phyloP scores from a whole-genome alignment of 2,888 invertebrate species.

The Cepaea hortensis region DNA sequence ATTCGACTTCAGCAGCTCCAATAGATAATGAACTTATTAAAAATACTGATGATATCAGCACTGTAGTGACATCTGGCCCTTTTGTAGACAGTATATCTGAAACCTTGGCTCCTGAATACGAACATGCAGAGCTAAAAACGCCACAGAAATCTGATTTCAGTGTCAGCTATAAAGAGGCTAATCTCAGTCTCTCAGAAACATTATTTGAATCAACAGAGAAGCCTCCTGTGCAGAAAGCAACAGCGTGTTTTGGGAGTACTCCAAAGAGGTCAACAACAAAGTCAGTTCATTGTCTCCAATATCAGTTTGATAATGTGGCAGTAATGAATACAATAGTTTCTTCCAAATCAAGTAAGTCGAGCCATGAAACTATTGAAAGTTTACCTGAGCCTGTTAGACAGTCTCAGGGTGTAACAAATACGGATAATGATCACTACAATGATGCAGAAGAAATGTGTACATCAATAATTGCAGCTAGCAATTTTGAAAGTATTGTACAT shows the following conservation, averaged over 20 bases:
- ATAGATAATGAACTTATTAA: no score
- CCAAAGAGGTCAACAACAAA: background rate
- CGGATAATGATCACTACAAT: background rate
- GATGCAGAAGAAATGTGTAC: conserved; percentile 48
- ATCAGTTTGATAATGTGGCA: background rate
- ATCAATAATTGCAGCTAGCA: conserved; percentile 63
- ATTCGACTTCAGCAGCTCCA: background rate
- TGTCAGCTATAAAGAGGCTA: background rate
- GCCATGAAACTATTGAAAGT: background rate
- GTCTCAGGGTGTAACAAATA: background rate
- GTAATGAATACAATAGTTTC: background rate
- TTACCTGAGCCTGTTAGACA: background rate
- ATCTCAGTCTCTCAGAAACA: background rate
- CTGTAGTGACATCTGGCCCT: background rate
- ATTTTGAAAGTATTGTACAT: conserved; percentile 61
- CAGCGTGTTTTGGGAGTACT: background rate
- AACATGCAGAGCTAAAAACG: background rate
- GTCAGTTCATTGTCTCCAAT: background rate
- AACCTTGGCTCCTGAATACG: background rate
- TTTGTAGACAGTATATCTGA: conserved; percentile 26
- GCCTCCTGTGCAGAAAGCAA: background rate
- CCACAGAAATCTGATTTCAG: background rate
- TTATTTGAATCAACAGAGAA: conserved; percentile 16
- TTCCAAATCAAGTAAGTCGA: background rate
- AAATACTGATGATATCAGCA: background rate